Base-by-base conservation (phyloP, 2,888 invertebrate genomes). In the Orthosia gracilis region DNA sequence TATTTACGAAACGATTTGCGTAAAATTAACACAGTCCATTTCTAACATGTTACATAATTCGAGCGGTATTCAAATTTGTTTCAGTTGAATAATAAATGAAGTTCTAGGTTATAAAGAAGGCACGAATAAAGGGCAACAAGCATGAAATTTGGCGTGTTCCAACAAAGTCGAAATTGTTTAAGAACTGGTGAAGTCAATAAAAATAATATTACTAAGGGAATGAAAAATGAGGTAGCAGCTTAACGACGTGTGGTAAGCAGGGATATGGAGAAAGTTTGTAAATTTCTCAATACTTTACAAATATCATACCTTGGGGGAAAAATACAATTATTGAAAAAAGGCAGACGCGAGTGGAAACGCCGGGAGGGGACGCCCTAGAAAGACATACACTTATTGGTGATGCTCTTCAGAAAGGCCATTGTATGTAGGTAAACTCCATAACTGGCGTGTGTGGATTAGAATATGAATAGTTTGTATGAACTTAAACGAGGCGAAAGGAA, bases 101-200 rank as follows among this genome's bases (percentile, higher is more conserved):
- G 57, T 23, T 64, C 23, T 31, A 31, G 13, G 13, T 69, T 63
- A 76, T 52, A 69, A 57, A 23, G 47, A 17, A 59, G 61, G 62
- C 18, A 59, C 61, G 49, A 69, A 64, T 82, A 76, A 71, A 78
- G 68, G 45, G 18, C 58, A 47, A 31, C 12, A 59, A 66, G 61
- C 71, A 82, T 79, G 75, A 58, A 62, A 78, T 69, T 78, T 75
- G 15, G 59, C 74, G 82, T 73, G 81, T 75, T 67, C 45, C 18
- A 70, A 73, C 55, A 40, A 73, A 61, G 18, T 54, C 18, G 17
- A 55, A 69, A 73, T 73, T 73, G 65, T 81, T 78, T 62, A 12
- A n/a, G 47, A 75, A 71, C 52, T 59, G 57, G n/a, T 21, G n/a
- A 70, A 69, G 57, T 78, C 58, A 66, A 81, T 75, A 73, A 64